phyloP scores from a whole-genome alignment of 2,113 vertebrate genomes.

The Garra rufa region DNA sequence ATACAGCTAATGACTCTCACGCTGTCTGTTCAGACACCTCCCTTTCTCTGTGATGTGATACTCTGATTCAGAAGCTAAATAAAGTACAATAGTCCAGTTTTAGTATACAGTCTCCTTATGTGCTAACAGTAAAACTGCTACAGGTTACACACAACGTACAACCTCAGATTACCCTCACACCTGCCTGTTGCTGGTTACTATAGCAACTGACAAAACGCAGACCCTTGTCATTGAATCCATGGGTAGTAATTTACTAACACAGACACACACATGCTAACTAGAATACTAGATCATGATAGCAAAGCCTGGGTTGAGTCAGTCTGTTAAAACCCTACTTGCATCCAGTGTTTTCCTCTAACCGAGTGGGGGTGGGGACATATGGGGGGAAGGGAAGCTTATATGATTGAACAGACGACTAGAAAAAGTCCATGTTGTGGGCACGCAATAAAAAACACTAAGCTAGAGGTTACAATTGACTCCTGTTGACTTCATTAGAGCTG shows the following conservation, averaged over 20 bases:
- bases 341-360: background rate
- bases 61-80: background rate
- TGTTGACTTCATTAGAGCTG: background rate
- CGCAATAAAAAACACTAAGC: background rate
- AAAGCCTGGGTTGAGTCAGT: conserved; percentile 36
- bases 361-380: conserved; percentile 4
- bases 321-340: conserved; percentile 39
- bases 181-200: conserved; percentile 56
- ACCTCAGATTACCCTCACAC: conserved; percentile 52
- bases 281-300: conserved; percentile 18
- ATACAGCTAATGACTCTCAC: conserved; percentile 41
- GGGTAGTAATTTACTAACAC: conserved; percentile 55
- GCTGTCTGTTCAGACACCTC: background rate
- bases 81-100: background rate
- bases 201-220: conserved; percentile 56
- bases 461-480: conserved; percentile 7
- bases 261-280: conserved; percentile 23
- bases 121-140: conserved; percentile 38
- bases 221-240: conserved; percentile 34
- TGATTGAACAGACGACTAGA: conserved; percentile 12
- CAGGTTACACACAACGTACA: conserved; percentile 28
- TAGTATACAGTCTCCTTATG: conserved; percentile 6
- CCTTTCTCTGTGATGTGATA: background rate
- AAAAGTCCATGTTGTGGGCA: background rate
- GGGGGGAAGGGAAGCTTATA: conserved; percentile 43